Percentiles rank a stretch among this genome's conserved stretches.
Evolutionary conservation across 2,888 invertebrate genomes (phyloP).

Genomic region (Cataglyphis cursor): DNA sequence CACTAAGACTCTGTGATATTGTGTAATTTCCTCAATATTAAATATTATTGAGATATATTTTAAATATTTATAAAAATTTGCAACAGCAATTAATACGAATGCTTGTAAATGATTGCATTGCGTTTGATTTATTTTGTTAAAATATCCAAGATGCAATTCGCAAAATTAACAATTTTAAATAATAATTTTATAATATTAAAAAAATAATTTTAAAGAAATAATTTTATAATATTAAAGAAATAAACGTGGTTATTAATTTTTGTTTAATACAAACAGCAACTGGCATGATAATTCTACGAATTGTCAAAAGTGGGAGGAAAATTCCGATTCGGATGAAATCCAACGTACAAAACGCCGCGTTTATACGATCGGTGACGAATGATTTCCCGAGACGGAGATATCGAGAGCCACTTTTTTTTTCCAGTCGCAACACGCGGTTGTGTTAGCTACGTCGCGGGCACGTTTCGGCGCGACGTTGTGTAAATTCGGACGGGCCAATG

Average conservation of each 20-base stretch:
- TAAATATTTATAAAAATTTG: background rate
- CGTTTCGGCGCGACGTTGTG: conserved; percentile 40
- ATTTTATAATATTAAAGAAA: background rate
- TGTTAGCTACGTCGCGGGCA: conserved; percentile 7
- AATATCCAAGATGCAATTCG: background rate
- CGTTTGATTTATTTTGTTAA: background rate
- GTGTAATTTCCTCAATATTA: background rate
- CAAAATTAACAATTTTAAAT: background rate
- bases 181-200: background rate
- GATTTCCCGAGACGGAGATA: background rate
- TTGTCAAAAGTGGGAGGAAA: background rate
- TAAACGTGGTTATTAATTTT: background rate
- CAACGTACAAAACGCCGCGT: background rate
- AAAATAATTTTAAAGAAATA: background rate
- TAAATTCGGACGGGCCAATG: conserved; percentile 31
- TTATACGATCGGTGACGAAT: conserved; percentile 3
- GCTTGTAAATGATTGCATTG: background rate
- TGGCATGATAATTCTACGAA: background rate
- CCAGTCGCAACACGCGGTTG: background rate
- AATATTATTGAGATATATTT: background rate
- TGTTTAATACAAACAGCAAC: background rate
- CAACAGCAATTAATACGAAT: background rate
- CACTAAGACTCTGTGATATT: background rate
- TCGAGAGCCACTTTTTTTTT: conserved; percentile 22
- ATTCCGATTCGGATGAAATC: background rate